phyloP scores from a whole-genome alignment of 2,113 vertebrate genomes.

The Dendropsophus ebraccatus region DNA sequence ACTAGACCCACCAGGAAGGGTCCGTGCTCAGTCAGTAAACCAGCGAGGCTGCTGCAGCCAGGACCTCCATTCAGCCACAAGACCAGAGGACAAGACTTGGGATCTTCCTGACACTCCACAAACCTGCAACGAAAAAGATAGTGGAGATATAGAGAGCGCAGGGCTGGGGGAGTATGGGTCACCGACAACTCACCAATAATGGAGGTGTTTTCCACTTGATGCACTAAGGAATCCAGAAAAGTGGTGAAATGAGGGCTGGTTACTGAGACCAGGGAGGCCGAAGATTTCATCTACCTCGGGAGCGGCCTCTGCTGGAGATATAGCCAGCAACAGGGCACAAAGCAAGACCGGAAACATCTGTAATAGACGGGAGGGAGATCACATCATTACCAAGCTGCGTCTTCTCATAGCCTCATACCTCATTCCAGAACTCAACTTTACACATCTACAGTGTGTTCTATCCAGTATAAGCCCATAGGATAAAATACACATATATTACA shows the following conservation, averaged over 20 bases:
- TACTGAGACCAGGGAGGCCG: conserved; percentile 83
- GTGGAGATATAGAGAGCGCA: neutral
- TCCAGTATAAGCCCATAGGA: neutral
- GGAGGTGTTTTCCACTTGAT: conserved; percentile 78
- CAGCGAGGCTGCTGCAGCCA: conserved; percentile 92
- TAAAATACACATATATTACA: neutral
- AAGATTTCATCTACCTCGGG: conserved; percentile 78
- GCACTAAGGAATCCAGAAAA: conserved; percentile 87
- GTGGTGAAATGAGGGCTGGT: conserved; percentile 87
- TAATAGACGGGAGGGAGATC: neutral
- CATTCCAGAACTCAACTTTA: neutral
- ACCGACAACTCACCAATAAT: conserved; percentile 84
- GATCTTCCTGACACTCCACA: conserved; percentile 61
- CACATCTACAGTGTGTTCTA: neutral
- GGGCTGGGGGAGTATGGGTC: neutral
- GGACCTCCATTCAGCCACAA: conserved; percentile 87
- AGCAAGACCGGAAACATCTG: neutral
- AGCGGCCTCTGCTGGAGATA: conserved; percentile 65
- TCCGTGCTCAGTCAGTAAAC: conserved; percentile 90
- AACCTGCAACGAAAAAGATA: conserved; percentile 42
- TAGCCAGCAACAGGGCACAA: conserved; percentile 14
- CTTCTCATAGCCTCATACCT: neutral
- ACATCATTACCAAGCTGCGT: neutral
- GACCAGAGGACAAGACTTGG: conserved; percentile 50
- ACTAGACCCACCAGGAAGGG: conserved; percentile 84